Evolutionary conservation across 92 coral and sea anemone genomes (phyloP), one percentile per base, ranked within the genome.

Genomic region (Phenganax stokvisi): DNA sequence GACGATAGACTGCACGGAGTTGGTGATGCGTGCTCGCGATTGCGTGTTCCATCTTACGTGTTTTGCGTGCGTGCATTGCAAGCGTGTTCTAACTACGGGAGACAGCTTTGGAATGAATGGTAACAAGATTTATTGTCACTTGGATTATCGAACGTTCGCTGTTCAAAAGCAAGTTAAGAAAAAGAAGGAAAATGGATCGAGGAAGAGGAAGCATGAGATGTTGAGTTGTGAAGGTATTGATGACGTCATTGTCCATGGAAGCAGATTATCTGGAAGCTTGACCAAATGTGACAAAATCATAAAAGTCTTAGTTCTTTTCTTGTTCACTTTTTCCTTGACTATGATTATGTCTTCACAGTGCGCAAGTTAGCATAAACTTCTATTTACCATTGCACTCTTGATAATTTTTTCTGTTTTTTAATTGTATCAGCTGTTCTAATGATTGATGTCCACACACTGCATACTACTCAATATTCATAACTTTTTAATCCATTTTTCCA

Each of bases 21-120:
- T 94, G 64, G 98, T 94, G 61, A 94, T 94, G 97, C 91, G 98
- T 74, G 97, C 98, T 89, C 98, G 98, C 78, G 97, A 94, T 51
- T 92, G 90, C 84, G 98, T 94, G 31, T 94, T 89, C 85, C 98
- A 94, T 78, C 87, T 94, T 79, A 89, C 86, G 86, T 94, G 98
- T 84, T 94, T 94, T 86, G 90, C 98, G 66, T 94, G 98, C 81
- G 98, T 92, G 75, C 98, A 96, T 87, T 94, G 98, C 86, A 94
- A 94, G 82, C 97, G 98, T 81, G 90, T 94, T 83, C 90, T 94
- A 76, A 91, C 93, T 16, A 94, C 97, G 31, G 98, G 98, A 52
- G 98, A 94, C 80, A 92, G 92, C 80, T 94, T 94, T 78, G 97
- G 97, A 12, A 94, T 94, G 98, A 90, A 90, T 10, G 93, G 92